Percentiles rank a stretch among this genome's conserved stretches.
These are phyloP conservation scores for Sipha flava DNA, from an alignment of 1,140 invertebrate genomes.

Conservation along the genomic window DNA sequence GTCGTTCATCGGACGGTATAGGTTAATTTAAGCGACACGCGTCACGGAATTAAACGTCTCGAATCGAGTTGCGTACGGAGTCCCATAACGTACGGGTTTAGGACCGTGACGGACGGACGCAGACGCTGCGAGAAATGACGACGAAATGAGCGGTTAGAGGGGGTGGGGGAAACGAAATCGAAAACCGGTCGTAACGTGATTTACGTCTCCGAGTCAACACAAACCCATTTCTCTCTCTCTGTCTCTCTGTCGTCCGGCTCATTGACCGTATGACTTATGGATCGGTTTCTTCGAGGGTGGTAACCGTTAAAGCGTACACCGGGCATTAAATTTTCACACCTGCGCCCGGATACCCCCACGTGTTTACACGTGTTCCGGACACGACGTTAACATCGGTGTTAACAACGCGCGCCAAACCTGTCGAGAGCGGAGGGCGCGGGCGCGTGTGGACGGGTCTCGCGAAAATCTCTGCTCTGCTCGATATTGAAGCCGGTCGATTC, in stretches of 20 bases:
- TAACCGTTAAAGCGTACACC: neutral
- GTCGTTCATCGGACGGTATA: neutral
- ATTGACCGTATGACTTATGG: slow-evolving; percentile 4
- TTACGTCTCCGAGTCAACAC: slow-evolving; percentile 15
- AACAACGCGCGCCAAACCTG: slow-evolving; percentile 13
- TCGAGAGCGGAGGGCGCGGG: neutral
- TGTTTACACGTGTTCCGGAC: slow-evolving; percentile 7
- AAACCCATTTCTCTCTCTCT: neutral
- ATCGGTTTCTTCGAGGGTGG: slow-evolving; percentile 14
- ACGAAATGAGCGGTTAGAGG: neutral
- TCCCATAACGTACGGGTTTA: no score
- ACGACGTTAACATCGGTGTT: slow-evolving; percentile 16
- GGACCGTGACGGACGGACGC: no score
- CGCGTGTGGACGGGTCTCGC: no score
- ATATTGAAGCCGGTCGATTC: no score
- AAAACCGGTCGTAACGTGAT: slow-evolving; percentile 8
- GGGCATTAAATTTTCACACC: slow-evolving; percentile 13
- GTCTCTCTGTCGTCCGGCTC: neutral
- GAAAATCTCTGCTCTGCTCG: no score
- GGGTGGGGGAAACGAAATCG: neutral
- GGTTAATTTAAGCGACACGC: neutral
- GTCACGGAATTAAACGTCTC: neutral
- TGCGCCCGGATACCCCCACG: slow-evolving; percentile 6
- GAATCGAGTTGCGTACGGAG: no score
- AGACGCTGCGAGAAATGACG: neutral